A percentile compares a stretch with the other conserved stretches of the same genome.
Evolutionary conservation across 1,140 invertebrate genomes (phyloP).

Genomic region (Medauroidea extradentata): DNA sequence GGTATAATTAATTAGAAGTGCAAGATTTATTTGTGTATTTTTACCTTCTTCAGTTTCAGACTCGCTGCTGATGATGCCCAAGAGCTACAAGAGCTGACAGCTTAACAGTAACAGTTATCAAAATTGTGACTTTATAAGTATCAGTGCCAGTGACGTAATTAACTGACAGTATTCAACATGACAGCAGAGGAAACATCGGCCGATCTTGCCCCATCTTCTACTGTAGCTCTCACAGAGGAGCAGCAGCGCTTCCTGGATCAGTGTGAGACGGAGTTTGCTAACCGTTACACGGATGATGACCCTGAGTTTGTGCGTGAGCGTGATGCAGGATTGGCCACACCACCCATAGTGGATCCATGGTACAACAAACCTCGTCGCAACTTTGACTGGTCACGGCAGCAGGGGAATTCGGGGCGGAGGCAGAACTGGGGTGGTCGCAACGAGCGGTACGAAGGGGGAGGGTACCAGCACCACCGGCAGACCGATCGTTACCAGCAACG

Average conservation of each 20-base stretch:
- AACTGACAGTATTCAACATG: not conserved
- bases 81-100: conserved; percentile 15
- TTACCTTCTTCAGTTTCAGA: conserved; percentile 28
- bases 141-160: not conserved
- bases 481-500: too few relatives aligned
- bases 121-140: not conserved
- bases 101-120: not conserved
- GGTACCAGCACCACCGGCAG: too few relatives aligned
- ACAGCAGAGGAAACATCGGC: not conserved
- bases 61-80: conserved; percentile 30
- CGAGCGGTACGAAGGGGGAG: too few relatives aligned
- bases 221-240: conserved; percentile 32
- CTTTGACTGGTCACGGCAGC: conserved; percentile 16
- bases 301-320: conserved; percentile 45
- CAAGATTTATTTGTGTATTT: conserved; percentile 2
- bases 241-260: conserved; percentile 46
- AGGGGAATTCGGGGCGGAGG: conserved; percentile 2
- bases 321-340: conserved; percentile 32
- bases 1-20: too few relatives aligned
- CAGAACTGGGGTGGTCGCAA: conserved; percentile 5
- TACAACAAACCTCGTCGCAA: conserved; percentile 29
- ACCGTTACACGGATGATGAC: conserved; percentile 51
- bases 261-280: conserved; percentile 50
- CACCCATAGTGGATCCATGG: conserved; percentile 52
- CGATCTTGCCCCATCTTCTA: not conserved